Evolutionary conservation across 2,888 invertebrate species (phyloP).

Genomic region (Plusia festucae): DNA sequence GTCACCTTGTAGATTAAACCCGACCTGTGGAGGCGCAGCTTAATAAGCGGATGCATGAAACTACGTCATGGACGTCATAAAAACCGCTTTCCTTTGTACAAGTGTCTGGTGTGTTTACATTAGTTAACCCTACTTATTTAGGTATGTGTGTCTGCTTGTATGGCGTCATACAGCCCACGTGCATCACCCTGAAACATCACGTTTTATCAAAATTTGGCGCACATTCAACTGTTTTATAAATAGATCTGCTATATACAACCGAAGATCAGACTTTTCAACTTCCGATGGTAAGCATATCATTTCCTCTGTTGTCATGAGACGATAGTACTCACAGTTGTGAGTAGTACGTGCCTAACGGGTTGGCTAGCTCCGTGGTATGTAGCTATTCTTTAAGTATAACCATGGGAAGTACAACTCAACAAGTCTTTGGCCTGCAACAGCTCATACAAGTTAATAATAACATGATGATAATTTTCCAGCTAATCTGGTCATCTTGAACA

Average conservation of each 20-base stretch:
- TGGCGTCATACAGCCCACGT: constrained; percentile 75
- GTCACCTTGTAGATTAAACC: constrained; percentile 40
- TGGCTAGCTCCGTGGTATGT: not conserved
- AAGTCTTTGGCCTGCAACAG: constrained; percentile 36
- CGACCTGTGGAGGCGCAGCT: constrained; percentile 10
- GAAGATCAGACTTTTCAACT: constrained; percentile 69
- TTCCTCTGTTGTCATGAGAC: constrained; percentile 53
- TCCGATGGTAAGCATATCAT: constrained; percentile 63
- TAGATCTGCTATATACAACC: constrained; percentile 68
- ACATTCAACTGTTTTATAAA: constrained; percentile 69
- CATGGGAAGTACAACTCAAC: constrained; percentile 25
- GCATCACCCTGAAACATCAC: constrained; percentile 75
- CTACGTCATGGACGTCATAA: constrained; percentile 35
- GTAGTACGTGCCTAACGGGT: constrained; percentile 11
- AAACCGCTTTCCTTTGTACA: constrained; percentile 46
- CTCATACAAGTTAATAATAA: constrained; percentile 17
- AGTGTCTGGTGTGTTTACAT: constrained; percentile 59
- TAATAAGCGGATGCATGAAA: constrained; percentile 16
- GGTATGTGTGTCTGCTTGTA: constrained; percentile 66
- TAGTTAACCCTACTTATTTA: constrained; percentile 67
- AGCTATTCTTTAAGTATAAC: constrained; percentile 4
- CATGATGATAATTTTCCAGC: constrained; percentile 23
- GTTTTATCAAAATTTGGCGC: constrained; percentile 82
- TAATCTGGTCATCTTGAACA: constrained; percentile 26
- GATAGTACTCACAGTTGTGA: constrained; percentile 13